Percentiles rank a stretch among this genome's conserved stretches.
phyloP scores from a whole-genome alignment of 2,888 invertebrate genomes.

The Drosophila kanekoi region DNA sequence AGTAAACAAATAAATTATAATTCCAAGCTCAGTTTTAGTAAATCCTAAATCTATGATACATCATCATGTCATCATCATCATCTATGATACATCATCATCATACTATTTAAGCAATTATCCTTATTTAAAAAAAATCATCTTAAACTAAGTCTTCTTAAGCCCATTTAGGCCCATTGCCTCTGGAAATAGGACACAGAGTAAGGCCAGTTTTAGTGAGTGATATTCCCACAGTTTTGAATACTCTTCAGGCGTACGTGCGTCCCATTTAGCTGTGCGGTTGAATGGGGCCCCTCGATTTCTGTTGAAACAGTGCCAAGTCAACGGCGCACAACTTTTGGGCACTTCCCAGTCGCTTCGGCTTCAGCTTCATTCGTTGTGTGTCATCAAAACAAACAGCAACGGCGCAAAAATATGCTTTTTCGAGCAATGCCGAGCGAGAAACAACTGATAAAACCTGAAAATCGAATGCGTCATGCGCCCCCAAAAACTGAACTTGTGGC shows the following conservation, averaged over 20 bases:
- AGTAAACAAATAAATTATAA: no score
- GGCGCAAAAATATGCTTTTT: conserved; percentile 38
- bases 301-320: conserved; percentile 72
- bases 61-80: no score
- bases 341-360: conserved; percentile 58
- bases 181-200: not conserved
- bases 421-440: conserved; percentile 24
- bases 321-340: conserved; percentile 65
- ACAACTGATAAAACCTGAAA: conserved; percentile 69
- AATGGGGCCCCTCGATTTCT: conserved; percentile 40
- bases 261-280: conserved; percentile 31
- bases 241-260: conserved; percentile 45
- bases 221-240: conserved; percentile 42
- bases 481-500: conserved; percentile 26
- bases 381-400: conserved; percentile 68
- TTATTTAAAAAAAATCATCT: no score
- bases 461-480: conserved; percentile 63
- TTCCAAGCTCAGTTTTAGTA: no score
- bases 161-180: no score
- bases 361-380: conserved; percentile 42
- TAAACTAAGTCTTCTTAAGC: no score
- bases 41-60: no score
- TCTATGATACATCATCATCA: no score
- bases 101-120: no score
- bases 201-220: not conserved